Conservation (phyloP, 2,888 invertebrate genomes). For the Resseliella maxima region DNA sequence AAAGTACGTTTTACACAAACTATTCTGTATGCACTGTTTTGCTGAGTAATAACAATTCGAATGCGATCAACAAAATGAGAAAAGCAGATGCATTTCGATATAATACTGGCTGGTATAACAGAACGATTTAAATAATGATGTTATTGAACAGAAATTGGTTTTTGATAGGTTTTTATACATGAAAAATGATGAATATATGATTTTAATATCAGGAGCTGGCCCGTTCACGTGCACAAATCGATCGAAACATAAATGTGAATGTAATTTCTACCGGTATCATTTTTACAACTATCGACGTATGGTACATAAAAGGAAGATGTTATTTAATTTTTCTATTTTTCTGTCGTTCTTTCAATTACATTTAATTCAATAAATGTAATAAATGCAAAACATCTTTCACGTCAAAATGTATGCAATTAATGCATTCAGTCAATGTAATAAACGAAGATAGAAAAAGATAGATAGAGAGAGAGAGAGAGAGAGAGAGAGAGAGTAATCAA, state of each 20-base stretch:
- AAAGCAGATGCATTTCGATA: too few relatives aligned
- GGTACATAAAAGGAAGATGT: constrained; percentile 15
- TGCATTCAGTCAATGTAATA: not conserved
- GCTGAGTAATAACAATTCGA: too few relatives aligned
- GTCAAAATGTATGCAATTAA: not conserved
- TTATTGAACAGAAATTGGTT: too few relatives aligned
- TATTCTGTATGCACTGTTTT: too few relatives aligned
- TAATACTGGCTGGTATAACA: too few relatives aligned
- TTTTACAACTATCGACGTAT: constrained; percentile 32
- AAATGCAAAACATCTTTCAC: not conserved
- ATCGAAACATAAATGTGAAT: not conserved
- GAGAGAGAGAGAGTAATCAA: not conserved
- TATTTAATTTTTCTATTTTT: not conserved
- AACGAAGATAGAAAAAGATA: not conserved
- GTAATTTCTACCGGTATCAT: not conserved
- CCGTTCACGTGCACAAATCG: constrained; percentile 27
- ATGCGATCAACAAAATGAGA: too few relatives aligned
- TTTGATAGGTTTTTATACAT: too few relatives aligned
- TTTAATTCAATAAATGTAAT: not conserved
- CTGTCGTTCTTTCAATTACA: not conserved
- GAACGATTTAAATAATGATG: too few relatives aligned
- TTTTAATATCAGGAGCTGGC: not conserved
- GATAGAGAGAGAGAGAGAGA: not conserved
- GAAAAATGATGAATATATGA: too few relatives aligned
- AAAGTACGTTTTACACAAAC: too few relatives aligned